Evolutionary conservation across 1,140 invertebrate species (phyloP).

Genomic region (Armadillidium nasatum): DNA sequence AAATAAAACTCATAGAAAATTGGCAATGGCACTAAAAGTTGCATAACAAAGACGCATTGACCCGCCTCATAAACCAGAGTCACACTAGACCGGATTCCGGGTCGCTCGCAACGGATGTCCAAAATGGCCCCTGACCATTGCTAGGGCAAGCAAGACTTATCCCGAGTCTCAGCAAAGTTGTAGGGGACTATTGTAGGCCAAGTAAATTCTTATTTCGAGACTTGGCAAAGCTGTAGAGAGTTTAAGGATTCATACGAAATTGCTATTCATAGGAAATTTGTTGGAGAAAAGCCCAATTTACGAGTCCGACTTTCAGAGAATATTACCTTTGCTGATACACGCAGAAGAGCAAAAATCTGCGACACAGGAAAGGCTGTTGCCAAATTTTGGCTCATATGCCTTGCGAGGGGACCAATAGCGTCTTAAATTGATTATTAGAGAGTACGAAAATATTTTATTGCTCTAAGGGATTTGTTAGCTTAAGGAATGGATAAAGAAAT

Average conservation of each 20-base stretch:
- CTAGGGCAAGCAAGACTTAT: neutral
- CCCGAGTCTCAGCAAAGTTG: neutral
- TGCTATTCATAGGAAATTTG: neutral
- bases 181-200: no score
- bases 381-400: slow-evolving; percentile 30
- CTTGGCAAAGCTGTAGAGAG: neutral
- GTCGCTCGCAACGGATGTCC: slow-evolving; percentile 33
- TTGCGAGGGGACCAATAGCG: slow-evolving; percentile 14
- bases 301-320: slow-evolving; percentile 32
- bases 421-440: slow-evolving; percentile 11
- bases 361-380: slow-evolving; percentile 20
- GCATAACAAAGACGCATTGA: neutral
- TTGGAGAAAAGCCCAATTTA: slow-evolving; percentile 34
- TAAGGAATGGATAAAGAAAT: no score
- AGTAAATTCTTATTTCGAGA: neutral
- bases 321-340: slow-evolving; percentile 44
- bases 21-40: neutral
- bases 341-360: slow-evolving; percentile 34
- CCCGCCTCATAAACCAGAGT: slow-evolving; percentile 34
- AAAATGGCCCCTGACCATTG: slow-evolving; percentile 32
- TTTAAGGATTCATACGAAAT: neutral
- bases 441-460: slow-evolving; percentile 7
- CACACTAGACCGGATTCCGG: slow-evolving; percentile 29
- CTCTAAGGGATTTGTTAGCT: neutral
- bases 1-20: slow-evolving; percentile 25